Percentiles rank a stretch among this genome's conserved stretches.
Conservation (phyloP, 2,888 invertebrate species). For the Pseudoips prasinana region DNA sequence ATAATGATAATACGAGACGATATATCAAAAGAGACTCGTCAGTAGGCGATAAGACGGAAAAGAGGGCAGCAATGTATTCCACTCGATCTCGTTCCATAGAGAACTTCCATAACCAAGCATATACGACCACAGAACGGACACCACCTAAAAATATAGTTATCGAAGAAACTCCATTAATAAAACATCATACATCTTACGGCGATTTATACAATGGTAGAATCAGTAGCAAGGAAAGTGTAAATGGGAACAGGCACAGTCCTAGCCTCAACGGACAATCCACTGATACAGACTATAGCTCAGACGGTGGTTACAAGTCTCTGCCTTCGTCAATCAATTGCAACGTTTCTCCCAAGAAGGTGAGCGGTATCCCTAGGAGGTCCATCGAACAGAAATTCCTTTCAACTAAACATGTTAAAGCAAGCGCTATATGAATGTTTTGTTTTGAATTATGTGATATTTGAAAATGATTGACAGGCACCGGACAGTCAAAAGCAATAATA, state of each 20-base stretch:
- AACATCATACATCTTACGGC: constrained; percentile 74
- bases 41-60: constrained; percentile 58
- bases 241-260: constrained; percentile 59
- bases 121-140: constrained; percentile 47
- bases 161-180: constrained; percentile 59
- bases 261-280: constrained; percentile 71
- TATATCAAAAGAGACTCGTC: constrained; percentile 69
- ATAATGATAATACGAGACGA: constrained; percentile 50
- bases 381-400: constrained; percentile 72
- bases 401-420: constrained; percentile 71
- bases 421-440: constrained; percentile 56
- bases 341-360: constrained; percentile 67
- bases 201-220: constrained; percentile 71
- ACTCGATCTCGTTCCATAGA: constrained; percentile 75
- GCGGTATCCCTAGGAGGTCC: constrained; percentile 74
- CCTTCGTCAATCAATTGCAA: constrained; percentile 75
- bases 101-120: constrained; percentile 66
- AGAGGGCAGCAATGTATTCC: constrained; percentile 54
- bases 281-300: constrained; percentile 77
- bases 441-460: constrained; percentile 32
- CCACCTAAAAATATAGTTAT: constrained; percentile 52
- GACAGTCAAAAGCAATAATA: constrained; percentile 17
- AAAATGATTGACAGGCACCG: constrained; percentile 21
- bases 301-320: constrained; percentile 78
- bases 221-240: constrained; percentile 69